Conservation (phyloP, 2,888 invertebrate genomes). For the Cybosia mesomella region DNA sequence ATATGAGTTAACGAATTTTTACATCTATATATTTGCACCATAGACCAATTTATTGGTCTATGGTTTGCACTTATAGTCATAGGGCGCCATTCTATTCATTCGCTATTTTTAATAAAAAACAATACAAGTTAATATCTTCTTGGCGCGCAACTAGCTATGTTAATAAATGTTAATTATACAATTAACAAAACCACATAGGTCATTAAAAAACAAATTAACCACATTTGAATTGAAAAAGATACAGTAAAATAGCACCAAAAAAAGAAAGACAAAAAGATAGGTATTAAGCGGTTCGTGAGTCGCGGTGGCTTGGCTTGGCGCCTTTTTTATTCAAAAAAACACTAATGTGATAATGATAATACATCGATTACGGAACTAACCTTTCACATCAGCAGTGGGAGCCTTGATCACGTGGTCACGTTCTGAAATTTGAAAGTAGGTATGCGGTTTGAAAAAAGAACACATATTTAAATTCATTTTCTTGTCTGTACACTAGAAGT, state of each 20-base stretch:
- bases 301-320: conserved; percentile 1
- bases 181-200: background rate
- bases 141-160: conserved; percentile 3
- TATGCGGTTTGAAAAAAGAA: background rate
- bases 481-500: too few species aligned
- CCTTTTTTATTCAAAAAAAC: background rate
- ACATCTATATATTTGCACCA: too few species aligned
- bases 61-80: too few species aligned
- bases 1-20: too few species aligned
- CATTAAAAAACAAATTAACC: background rate
- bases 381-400: background rate
- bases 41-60: too few species aligned
- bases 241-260: conserved; percentile 5
- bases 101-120: too few species aligned
- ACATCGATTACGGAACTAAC: conserved; percentile 2
- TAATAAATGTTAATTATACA: background rate
- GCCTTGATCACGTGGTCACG: background rate
- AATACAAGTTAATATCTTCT: background rate
- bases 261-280: background rate
- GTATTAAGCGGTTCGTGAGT: background rate
- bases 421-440: background rate
- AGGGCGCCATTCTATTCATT: too few species aligned
- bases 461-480: background rate
- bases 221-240: background rate
- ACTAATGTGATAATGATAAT: background rate